Base-by-base conservation (phyloP, 2,888 invertebrate species). In the Crepidodera aurea region DNA sequence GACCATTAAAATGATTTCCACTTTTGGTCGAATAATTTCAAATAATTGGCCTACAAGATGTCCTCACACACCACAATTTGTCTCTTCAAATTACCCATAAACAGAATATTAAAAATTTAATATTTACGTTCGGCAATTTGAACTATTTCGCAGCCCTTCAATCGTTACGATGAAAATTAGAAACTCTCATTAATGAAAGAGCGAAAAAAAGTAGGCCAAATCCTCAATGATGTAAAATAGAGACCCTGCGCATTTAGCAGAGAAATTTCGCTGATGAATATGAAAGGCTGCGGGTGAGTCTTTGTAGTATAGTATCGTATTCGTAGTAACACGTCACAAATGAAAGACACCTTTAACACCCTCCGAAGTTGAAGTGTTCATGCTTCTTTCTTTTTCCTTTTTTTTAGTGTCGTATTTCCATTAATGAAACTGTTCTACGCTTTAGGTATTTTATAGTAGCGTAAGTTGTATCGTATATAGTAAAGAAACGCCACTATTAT, bases 251-350 rank as follows among this genome's bases (percentile, higher is more conserved):
- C 53, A 53, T 53, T 53, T 27, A 40, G 34, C 29, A 6, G 29
- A 6, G 29, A 51, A 51, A 51, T 19, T 19, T 7, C 19, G 34
- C 39, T 53, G 53, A 53, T 53, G 53, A 40, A 53, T 53, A 40
- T 53, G 40, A 53, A 53, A 39, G 37, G 34, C 15, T 32, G 5
- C 22, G 22, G 6, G 22, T 22, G 22, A 22, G 3, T 22, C 34
- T 10, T 34, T 34, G 12, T 34, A 34, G 12, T 39, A 22, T 15
- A 53, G 40, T 40, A 40, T 53, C 39, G 53, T 53, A 53, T 27
- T 53, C 53, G 53, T 53, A 53, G 53, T 53, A 27, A 27, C 39
- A 40, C 53, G 53, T 53, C 53, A 53, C 27, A 53, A 53, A 53
- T 53, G 53, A 53, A 53, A 53, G 53, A 27, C 53, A 40, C 22